phyloP scores from a whole-genome alignment of 2,888 invertebrate species.

The Erpobdella octoculata region DNA sequence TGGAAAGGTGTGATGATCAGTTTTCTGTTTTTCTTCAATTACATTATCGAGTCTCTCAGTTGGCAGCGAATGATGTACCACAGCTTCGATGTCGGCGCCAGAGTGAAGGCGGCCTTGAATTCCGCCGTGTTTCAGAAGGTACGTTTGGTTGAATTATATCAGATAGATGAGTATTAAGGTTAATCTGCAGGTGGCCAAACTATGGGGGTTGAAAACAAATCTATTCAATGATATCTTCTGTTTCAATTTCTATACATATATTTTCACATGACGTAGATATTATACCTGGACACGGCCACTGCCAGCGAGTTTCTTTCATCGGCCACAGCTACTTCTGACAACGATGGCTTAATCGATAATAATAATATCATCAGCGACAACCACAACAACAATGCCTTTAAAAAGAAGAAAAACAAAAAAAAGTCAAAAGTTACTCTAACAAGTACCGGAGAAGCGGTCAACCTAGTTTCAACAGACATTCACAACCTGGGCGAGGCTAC shows the following conservation, averaged over 20 bases:
- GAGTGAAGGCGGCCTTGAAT: constrained; percentile 1
- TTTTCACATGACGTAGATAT: too few species aligned
- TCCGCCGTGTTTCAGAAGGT: constrained; percentile 3
- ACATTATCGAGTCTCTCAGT: not conserved
- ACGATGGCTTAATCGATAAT: not conserved
- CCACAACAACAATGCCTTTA: not conserved
- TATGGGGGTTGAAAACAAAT: not conserved
- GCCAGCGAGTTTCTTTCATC: too few species aligned
- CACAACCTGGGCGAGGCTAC: not conserved
- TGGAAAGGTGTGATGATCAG: constrained; percentile 4
- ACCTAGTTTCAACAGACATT: constrained; percentile 8
- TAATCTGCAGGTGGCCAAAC: too few species aligned
- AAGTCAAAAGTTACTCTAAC: not conserved
- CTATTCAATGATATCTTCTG: not conserved
- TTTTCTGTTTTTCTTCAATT: not conserved
- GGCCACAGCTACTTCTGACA: not conserved
- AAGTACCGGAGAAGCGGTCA: not conserved
- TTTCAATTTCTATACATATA: too few species aligned
- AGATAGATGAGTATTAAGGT: too few species aligned
- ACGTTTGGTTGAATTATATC: not conserved
- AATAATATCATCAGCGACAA: not conserved
- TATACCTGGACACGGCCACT: too few species aligned
- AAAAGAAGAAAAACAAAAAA: not conserved
- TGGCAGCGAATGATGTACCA: constrained; percentile 9
- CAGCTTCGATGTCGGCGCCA: not conserved